These are phyloP conservation scores for Eutrigla gurnardus DNA, from an alignment of 2,797 vertebrate species.

Conservation along the genomic window DNA sequence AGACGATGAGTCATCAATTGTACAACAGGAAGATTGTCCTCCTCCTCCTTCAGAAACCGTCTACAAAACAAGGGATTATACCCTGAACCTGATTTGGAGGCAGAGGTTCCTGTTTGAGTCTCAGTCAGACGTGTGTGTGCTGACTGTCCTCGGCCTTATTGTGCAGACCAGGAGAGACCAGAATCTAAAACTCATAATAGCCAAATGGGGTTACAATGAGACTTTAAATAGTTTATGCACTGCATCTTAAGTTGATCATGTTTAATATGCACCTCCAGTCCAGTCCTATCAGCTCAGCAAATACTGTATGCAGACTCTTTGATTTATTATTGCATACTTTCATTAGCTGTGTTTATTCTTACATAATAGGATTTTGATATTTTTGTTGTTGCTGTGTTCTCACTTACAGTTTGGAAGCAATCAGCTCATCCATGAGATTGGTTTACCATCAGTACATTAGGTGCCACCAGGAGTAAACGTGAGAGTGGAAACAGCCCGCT, in stretches of 20 bases:
- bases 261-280: conserved; percentile 2
- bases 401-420: conserved; percentile 26
- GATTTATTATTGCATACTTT: conserved; percentile 34
- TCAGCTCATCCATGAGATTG: conserved; percentile 47
- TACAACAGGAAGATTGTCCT: background rate
- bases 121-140: conserved; percentile 28
- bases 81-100: conserved; percentile 1
- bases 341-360: conserved; percentile 29
- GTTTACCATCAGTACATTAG: conserved; percentile 38
- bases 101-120: conserved; percentile 25
- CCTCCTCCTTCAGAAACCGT: background rate
- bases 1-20: background rate
- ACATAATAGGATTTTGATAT: conserved; percentile 6
- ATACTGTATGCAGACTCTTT: conserved; percentile 1
- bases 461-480: conserved; percentile 37
- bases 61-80: background rate
- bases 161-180: conserved; percentile 12
- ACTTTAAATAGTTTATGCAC: conserved; percentile 49
- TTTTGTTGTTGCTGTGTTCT: background rate
- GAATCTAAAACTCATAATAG: conserved; percentile 47
- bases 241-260: conserved; percentile 21
- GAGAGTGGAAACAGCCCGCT: conserved; percentile 34
- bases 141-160: conserved; percentile 38
- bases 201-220: conserved; percentile 35
- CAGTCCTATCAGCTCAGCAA: background rate